Base-by-base conservation (phyloP, 2,888 invertebrate species). In the Xanthia icteritia region DNA sequence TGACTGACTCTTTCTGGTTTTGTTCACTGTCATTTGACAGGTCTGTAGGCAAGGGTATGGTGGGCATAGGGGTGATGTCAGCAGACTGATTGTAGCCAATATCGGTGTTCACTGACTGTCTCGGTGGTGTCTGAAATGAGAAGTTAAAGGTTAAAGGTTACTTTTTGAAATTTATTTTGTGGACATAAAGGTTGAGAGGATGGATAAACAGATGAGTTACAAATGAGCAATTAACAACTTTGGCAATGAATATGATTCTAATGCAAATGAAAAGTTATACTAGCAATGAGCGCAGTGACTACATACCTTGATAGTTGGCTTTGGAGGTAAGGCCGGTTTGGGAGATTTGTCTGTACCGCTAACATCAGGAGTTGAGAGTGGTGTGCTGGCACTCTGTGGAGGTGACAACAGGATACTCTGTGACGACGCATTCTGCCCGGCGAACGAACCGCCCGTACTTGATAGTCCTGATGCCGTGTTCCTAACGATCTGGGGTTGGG, bases 251-350 rank as follows among this genome's bases (percentile, higher is more conserved):
- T n/a, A 63, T 63, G 56, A 63, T 60, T 66, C 2, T 45, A 66
- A 23, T 54, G 36, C n/a, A 23, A 58, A 68, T 77, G 42, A 66
- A 6, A 39, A 45, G 31, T 66, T 45, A 17, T 70, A 67, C 0
- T 54, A 76, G 56, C 48, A 63, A 56, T 61, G 56, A 66, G 42
- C 36, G 48, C 20, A 63, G 23, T 72, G 72, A 54, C 20, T 56
- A 82, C 91, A 79, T 93, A 97, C 97, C 96, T 97, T 97, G 70
- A 98, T 97, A 31, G 97, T 97, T 68, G 99, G 99, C 95, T 99
- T 99, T 17, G 98, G 98, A 81, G 98, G 98, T 92, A 98, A 93
- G 3, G 98, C 98, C 1, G 98, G 98, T 92, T 98, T 98, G 67
- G 97, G 97, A 39, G 96, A 96, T 91, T 97, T 97, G 89, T 97